Evolutionary conservation across 2,888 invertebrate species (phyloP), one percentile per base, ranked within the genome.

Genomic region (Laothoe populi): DNA sequence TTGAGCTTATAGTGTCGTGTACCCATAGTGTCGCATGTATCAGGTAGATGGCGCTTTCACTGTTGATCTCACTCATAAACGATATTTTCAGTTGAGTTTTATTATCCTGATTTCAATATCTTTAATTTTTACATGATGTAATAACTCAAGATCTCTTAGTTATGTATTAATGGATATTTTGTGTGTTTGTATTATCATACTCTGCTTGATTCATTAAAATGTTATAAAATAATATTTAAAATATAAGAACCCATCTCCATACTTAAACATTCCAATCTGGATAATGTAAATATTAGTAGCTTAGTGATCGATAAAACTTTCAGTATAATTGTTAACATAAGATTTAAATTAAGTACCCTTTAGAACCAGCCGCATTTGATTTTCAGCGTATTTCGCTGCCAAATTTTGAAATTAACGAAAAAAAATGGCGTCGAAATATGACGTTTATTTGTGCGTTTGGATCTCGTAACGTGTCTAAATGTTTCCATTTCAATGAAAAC

Each of bases 201-300:
- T 19, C 8, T 31, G 53, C 53, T 53, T 53, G 53, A 31, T 16
- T 53, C 53, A 31, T 53, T 16, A 19, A 19, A 53, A 66, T 70
- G 68, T 70, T 46, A 57, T 40, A 63, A 16, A 49, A n/a, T 26
- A 16, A 66, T 60, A 63, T 21, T 60, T 66, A 64, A 63, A 62
- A 13, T 49, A 42, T 48, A 24, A 60, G 35, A 21, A 40, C 4
- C 44, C 26, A 31, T 46, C 71, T 83, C 86, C 87, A 81, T 87
- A 88, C 87, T 85, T 77, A 66, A 65, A 86, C 90, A 88, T 90
- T 90, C 88, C 87, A 70, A 70, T 70, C 60, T 70, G 68, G 66
- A 78, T 74, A 72, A 60, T 84, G 89, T 86, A 86, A 80, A 86
- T 87, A 90, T 64, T 76, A 74, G 81, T 83, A 70, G 85, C 85